Conservation (phyloP, 2,113 vertebrate genomes). For the Nyctibius bracteatus region DNA sequence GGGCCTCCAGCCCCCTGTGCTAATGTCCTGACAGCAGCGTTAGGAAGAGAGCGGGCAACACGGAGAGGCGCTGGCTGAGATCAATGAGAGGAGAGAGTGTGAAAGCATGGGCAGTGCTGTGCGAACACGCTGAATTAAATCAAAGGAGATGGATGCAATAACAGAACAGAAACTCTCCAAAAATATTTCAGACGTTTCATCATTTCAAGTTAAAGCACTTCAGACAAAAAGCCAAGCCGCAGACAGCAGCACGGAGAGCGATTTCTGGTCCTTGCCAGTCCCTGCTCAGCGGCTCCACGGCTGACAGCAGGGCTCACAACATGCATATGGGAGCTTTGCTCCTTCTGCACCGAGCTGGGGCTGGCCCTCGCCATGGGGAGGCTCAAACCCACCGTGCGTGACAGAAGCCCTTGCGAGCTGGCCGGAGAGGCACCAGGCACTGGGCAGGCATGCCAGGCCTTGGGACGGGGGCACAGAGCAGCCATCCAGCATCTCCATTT, state of each 20-base stretch:
- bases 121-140: neutral
- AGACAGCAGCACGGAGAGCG: neutral
- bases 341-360: neutral
- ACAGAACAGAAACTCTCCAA: neutral
- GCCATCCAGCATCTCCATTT: neutral
- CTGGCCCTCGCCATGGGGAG: fast-evolving
- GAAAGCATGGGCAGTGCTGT: neutral
- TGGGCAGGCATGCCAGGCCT: neutral
- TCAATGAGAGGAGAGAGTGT: neutral
- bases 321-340: fast-evolving
- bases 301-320: neutral
- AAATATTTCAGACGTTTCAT: neutral
- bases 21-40: neutral
- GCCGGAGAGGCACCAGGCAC: neutral
- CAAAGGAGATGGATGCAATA: neutral
- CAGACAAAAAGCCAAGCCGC: neutral
- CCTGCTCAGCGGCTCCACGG: neutral
- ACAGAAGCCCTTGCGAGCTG: neutral
- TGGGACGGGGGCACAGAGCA: neutral
- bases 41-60: neutral
- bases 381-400: fast-evolving
- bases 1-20: fast-evolving
- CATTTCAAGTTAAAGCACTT: neutral
- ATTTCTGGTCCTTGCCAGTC: neutral
- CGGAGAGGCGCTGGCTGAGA: neutral